Base-by-base conservation (phyloP, 2,888 invertebrate genomes). In the Temnothorax ravouxi region DNA sequence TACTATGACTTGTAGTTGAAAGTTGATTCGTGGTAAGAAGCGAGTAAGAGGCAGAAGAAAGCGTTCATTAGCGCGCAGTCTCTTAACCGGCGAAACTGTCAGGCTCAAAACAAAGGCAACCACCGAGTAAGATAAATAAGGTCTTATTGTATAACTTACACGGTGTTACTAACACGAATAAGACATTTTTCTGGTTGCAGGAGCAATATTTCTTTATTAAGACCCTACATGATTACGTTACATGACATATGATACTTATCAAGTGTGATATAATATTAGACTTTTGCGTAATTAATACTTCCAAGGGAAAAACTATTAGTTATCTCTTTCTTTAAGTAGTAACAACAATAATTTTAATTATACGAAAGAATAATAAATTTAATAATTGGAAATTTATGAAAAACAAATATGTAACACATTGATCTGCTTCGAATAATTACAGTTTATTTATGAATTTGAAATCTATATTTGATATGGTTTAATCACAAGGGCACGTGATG, bases 41-140 rank as follows among this genome's bases (percentile, higher is more conserved):
- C 11, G n/a, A 44, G 13, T 59, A 72, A 34, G 72, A 47, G 38
- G 38, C n/a, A 74, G 47, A 80, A 80, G 77, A 74, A 72, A 80
- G 79, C 69, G 59, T 25, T 72, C 59, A 74, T 80, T 80, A 80
- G 47, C 47, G 59, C 47, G 59, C 47, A 47, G 38, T 79, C 56
- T 80, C 38, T 59, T 54, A 59, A 72, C 59, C 25, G 59, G 47
- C 8, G 47, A 72, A 21, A 59, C 59, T 44, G 29, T 44, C 71
- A 25, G 56, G 44, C 21, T 79, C 59, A 8, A 79, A 72, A 80
- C 59, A 80, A 80, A 72, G 59, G 13, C 25, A 72, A 38, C 18
- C 47, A 34, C 6, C 38, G 21, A 72, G 44, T 25, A 59, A 59
- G 29, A 80, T 80, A 72, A 74, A 80, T 80, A 41, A 80, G 25